Evolutionary conservation across 2,113 vertebrate species (phyloP).

Genomic region (Trichomycterus rosablanca): DNA sequence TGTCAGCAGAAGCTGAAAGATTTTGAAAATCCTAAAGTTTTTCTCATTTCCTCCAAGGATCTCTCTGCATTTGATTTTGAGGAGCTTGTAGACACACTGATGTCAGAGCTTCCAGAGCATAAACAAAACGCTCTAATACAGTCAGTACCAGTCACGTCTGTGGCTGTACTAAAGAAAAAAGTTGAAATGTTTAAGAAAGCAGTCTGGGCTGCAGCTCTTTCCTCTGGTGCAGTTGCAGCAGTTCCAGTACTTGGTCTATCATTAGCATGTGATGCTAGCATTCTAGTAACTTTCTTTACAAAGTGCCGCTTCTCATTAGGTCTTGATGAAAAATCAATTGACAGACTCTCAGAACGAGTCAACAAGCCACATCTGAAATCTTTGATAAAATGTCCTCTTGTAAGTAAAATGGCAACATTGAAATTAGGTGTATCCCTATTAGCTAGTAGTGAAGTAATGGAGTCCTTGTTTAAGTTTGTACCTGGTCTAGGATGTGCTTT

Average conservation of each 20-base stretch:
- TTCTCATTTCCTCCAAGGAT: conserved; percentile 33
- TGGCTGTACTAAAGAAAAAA: conserved; percentile 54
- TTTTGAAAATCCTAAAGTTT: conserved; percentile 43
- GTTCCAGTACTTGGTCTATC: conserved; percentile 56
- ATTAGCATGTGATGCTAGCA: too few species aligned
- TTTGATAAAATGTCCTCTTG: conserved; percentile 48
- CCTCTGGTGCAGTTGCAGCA: conserved; percentile 52
- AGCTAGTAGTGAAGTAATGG: too few species aligned
- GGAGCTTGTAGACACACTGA: conserved; percentile 27
- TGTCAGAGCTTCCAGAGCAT: conserved; percentile 34
- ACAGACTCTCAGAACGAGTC: conserved; percentile 58
- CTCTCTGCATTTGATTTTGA: conserved; percentile 33
- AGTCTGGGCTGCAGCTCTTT: conserved; percentile 53
- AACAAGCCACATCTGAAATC: conserved; percentile 58
- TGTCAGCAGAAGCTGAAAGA: conserved; percentile 34
- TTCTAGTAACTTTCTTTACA: conserved; percentile 41
- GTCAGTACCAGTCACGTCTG: too few species aligned
- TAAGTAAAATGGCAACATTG: neutral
- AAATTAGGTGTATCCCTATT: neutral
- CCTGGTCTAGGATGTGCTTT: conserved; percentile 1
- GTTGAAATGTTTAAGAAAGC: conserved; percentile 51
- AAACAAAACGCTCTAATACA: conserved; percentile 49
- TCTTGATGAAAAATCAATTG: too few species aligned
- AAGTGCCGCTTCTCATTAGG: conserved; percentile 52
- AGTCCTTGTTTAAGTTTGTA: conserved; percentile 20